These are phyloP conservation scores for Caenorhabditis sp. DNA, from an alignment of 2,888 invertebrate species.

Conservation along the genomic window DNA sequence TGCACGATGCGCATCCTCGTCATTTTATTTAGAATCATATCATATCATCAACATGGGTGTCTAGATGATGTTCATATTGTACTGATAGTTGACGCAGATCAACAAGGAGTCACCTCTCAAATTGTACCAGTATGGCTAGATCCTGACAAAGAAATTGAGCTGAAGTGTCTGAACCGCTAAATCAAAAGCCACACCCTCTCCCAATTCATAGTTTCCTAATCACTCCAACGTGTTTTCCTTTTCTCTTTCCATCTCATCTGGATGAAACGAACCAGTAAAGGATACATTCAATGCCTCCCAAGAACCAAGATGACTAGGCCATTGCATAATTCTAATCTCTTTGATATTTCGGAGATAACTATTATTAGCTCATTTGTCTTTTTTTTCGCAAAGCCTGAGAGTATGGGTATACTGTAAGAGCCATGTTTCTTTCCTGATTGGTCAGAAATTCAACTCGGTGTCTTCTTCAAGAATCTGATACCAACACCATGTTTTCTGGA, in stretches of 20 bases:
- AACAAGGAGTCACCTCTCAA: conserved; percentile 15
- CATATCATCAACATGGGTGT: neutral
- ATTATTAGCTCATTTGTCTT: conserved; percentile 11
- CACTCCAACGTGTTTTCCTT: neutral
- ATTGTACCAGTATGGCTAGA: neutral
- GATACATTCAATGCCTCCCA: neutral
- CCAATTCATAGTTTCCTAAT: neutral
- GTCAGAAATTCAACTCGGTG: conserved; percentile 8
- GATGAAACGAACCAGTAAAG: conserved; percentile 9
- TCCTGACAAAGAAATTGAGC: neutral
- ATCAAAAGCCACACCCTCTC: conserved; percentile 4
- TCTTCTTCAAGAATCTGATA: neutral
- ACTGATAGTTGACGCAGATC: conserved; percentile 30
- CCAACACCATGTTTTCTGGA: conserved; percentile 24
- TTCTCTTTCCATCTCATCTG: no score
- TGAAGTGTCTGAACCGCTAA: conserved; percentile 7
- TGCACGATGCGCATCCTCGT: no score
- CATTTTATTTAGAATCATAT: no score
- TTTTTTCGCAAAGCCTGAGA: neutral
- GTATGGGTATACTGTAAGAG: conserved; percentile 28
- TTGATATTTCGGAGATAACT: conserved; percentile 24
- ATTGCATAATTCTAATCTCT: conserved; percentile 36
- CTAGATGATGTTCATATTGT: conserved; percentile 39
- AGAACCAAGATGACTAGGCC: conserved; percentile 30
- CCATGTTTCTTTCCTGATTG: neutral